phyloP scores from a whole-genome alignment of 2,888 invertebrate genomes.

The Limnephilus marmoratus region DNA sequence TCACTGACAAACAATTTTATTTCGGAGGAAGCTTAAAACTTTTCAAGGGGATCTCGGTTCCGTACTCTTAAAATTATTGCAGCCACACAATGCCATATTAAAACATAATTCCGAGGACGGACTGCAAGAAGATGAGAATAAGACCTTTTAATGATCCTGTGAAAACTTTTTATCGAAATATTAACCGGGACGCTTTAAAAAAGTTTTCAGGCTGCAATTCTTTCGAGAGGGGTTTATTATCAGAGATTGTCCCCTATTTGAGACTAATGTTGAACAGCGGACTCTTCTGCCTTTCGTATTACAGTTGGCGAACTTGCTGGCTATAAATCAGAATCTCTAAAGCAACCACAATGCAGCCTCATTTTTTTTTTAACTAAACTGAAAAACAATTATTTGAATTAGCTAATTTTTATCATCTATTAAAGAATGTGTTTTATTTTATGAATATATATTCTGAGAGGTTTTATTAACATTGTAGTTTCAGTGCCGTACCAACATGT shows the following conservation, averaged over 20 bases:
- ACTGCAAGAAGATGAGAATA: constrained; percentile 47
- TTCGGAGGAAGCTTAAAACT: constrained; percentile 37
- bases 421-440: background rate
- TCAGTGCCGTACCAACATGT: background rate
- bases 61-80: constrained; percentile 40
- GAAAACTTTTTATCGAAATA: constrained; percentile 60
- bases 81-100: constrained; percentile 46
- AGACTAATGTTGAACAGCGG: constrained; percentile 53
- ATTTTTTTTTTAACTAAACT: no score
- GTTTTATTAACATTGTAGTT: background rate
- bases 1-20: background rate
- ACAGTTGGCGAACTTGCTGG: constrained; percentile 54
- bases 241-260: constrained; percentile 47
- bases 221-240: constrained; percentile 64
- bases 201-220: constrained; percentile 63
- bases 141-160: constrained; percentile 61
- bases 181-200: constrained; percentile 53
- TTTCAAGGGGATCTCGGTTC: constrained; percentile 3
- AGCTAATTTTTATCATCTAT: no score
- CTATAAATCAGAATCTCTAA: constrained; percentile 5
- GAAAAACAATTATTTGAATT: no score
- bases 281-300: constrained; percentile 51
- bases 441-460: background rate
- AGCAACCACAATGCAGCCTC: background rate
- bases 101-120: constrained; percentile 49